These are phyloP conservation scores for Diachasmimorpha longicaudata DNA, from an alignment of 1,140 invertebrate species.

Conservation along the genomic window DNA sequence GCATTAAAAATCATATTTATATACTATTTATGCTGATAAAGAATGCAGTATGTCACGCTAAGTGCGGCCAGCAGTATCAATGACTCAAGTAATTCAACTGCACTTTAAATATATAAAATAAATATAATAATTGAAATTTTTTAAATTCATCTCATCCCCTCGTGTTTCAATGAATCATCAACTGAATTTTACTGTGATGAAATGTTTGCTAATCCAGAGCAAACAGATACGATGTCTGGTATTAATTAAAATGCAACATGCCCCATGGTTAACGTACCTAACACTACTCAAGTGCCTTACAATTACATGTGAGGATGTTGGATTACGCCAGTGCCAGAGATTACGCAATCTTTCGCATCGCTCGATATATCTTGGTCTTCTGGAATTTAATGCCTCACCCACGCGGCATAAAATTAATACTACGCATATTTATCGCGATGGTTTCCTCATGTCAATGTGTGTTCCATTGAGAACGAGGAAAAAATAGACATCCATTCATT, in stretches of 20 bases:
- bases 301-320: not conserved
- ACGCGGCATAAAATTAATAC: not conserved
- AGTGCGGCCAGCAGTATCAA: no score
- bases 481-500: not conserved
- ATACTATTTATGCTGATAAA: no score
- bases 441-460: not conserved
- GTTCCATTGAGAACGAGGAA: not conserved
- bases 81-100: no score
- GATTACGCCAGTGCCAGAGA: not conserved
- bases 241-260: not conserved
- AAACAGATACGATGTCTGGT: not conserved
- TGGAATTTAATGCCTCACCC: conserved; percentile 22
- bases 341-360: conserved; percentile 28
- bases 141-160: not conserved
- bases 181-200: not conserved
- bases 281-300: not conserved
- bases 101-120: no score
- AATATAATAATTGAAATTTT: no score
- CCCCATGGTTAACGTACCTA: not conserved
- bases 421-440: not conserved
- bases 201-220: not conserved
- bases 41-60: no score
- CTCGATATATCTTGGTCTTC: not conserved
- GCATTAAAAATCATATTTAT: no score
- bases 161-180: not conserved